Base-by-base conservation (phyloP, 2,888 invertebrate genomes). In the Nudaria mundana region DNA sequence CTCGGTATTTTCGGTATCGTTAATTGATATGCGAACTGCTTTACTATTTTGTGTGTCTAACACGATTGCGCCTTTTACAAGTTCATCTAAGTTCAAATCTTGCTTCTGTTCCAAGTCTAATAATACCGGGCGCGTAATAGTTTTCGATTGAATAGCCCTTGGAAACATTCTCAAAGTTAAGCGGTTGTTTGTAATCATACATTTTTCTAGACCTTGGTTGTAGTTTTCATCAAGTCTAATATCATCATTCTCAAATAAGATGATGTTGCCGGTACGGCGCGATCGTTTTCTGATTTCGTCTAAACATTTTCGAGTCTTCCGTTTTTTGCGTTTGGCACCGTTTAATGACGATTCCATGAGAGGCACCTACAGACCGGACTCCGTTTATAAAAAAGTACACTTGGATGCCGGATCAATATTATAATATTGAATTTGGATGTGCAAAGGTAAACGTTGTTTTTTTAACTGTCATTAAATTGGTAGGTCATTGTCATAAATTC, bases 121-220 rank as follows among this genome's bases (percentile, higher is more conserved):
- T 33, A 75, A 49, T 13, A 58, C 26, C 16, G 74, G 59, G 42
- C 87, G 73, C 11, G 78, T 82, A 43, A 83, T 64, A 20, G 83
- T 86, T 67, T 83, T 76, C 8, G 87, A 85, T 50, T 64, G 59
- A 40, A 85, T 63, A 14, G 77, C 71, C 50, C 81, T 86, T 11
- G 76, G 73, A 50, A 81, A 76, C 59, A 77, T 68, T 33, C 66
- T 60, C 43, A 86, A 60, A 40, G 82, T 84, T 42, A 86, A 56
- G 14, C 84, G 71, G 43, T 76, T 68, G 22, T 55, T 62, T 35
- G 81, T 81, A 32, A 85, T 58, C 31, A 58, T 31, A 33, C 47
- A 64, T 37, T 69, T 65, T 33, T 48, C 58, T 36, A 51, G 32
- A 30, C 52, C 56, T 24, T 45, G 50, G n/a, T 28, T 33, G 24